These are phyloP conservation scores for Chascanopsetta lugubris DNA, from an alignment of 2,113 vertebrate genomes.

Conservation along the genomic window DNA sequence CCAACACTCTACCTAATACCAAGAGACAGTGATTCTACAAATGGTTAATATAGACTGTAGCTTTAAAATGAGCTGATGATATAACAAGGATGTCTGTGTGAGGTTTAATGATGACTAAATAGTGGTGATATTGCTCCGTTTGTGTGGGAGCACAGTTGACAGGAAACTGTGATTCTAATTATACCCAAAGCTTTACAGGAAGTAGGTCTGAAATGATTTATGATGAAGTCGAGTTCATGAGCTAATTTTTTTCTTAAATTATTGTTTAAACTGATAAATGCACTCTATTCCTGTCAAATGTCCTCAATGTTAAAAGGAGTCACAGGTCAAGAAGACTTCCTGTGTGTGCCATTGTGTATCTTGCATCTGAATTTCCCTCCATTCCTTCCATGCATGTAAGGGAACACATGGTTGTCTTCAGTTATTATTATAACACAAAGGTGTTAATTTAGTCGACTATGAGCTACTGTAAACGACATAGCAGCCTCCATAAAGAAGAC, in stretches of 20 bases:
- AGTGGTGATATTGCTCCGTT: not conserved
- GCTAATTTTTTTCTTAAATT: not conserved
- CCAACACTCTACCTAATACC: slow-evolving; percentile 8
- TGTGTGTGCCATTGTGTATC: too few species aligned
- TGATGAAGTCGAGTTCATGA: not conserved
- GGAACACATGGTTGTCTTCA: too few species aligned
- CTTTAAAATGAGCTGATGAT: not conserved
- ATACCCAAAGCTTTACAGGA: not conserved
- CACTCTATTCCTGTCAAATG: not conserved
- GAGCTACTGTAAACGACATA: too few species aligned
- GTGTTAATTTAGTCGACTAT: too few species aligned
- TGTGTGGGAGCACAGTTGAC: not conserved
- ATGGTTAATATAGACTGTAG: not conserved
- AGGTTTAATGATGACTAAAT: not conserved
- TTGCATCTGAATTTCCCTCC: too few species aligned
- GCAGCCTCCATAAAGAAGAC: too few species aligned
- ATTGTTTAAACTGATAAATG: not conserved
- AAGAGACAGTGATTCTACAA: not conserved
- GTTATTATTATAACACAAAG: too few species aligned
- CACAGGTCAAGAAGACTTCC: too few species aligned
- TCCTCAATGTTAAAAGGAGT: too few species aligned
- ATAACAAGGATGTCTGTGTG: slow-evolving; percentile 5
- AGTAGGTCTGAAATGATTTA: slow-evolving; percentile 1
- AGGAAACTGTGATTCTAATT: not conserved
- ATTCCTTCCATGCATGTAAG: too few species aligned